Evolutionary conservation across 1,140 invertebrate genomes (phyloP).

Genomic region (Colletes latitarsis): DNA sequence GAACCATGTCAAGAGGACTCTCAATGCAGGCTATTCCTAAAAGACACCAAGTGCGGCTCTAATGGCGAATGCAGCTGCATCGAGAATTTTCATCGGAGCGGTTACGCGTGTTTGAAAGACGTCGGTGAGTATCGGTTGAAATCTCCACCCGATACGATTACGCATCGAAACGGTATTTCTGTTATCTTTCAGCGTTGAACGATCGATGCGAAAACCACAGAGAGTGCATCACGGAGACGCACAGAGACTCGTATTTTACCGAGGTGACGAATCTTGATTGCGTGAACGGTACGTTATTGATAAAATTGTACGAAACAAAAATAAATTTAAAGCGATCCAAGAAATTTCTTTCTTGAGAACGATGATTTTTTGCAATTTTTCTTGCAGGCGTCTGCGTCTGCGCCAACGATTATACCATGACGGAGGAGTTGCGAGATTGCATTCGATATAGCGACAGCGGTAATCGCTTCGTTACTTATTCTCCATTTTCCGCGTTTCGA

Average conservation of each 20-base stretch:
- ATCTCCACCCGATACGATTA: not conserved
- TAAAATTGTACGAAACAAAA: not conserved
- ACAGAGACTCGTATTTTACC: slow-evolving; percentile 62
- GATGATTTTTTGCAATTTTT: slow-evolving; percentile 33
- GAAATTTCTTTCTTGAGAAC: not conserved
- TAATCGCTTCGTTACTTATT: slow-evolving; percentile 44
- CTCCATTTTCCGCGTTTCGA: not conserved
- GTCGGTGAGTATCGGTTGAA: slow-evolving; percentile 59
- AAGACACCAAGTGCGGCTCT: slow-evolving; percentile 61
- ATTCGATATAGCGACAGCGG: slow-evolving; percentile 72
- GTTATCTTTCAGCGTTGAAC: slow-evolving; percentile 63
- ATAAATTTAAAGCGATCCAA: too few species aligned
- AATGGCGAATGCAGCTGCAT: slow-evolving; percentile 68
- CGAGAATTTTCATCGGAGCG: slow-evolving; percentile 67
- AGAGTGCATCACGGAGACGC: slow-evolving; percentile 70
- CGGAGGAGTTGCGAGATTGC: slow-evolving; percentile 67
- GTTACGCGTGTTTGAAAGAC: slow-evolving; percentile 65
- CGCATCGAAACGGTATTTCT: not conserved
- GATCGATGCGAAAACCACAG: slow-evolving; percentile 60
- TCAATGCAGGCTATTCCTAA: slow-evolving; percentile 71
- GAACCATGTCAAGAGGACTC: slow-evolving; percentile 71
- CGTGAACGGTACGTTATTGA: slow-evolving; percentile 62
- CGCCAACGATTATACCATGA: slow-evolving; percentile 68
- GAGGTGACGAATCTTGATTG: slow-evolving; percentile 72
- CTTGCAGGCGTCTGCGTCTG: slow-evolving; percentile 69